Conservation (phyloP, 2,888 invertebrate genomes). For the Eledona agricola region DNA sequence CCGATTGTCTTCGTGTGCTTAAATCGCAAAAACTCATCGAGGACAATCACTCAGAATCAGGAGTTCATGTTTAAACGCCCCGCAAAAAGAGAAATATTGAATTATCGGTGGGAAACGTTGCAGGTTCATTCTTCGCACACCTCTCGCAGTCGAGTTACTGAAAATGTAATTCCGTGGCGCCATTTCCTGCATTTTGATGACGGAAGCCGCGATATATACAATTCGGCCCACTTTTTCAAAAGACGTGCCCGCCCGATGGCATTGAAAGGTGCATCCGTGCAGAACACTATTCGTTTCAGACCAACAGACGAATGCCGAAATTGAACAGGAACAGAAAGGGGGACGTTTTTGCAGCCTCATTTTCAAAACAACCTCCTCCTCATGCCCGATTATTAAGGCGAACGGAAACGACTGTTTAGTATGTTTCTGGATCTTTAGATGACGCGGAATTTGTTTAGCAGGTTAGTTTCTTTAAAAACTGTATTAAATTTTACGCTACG, state of each 20-base stretch:
- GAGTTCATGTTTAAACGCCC: slow-evolving; percentile 15
- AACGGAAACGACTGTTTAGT: too few relatives aligned
- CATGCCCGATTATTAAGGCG: too few relatives aligned
- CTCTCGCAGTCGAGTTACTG: slow-evolving; percentile 56
- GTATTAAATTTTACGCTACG: too few relatives aligned
- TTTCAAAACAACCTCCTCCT: too few relatives aligned
- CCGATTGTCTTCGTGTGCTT: slow-evolving; percentile 24
- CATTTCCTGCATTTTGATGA: slow-evolving; percentile 55
- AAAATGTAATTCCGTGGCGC: slow-evolving; percentile 56
- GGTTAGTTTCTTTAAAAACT: too few relatives aligned
- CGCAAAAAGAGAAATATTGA: slow-evolving; percentile 40
- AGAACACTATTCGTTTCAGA: slow-evolving; percentile 41
- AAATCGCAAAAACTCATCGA: slow-evolving; percentile 16
- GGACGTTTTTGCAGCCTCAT: slow-evolving; percentile 6
- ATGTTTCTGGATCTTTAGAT: too few relatives aligned
- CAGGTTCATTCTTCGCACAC: slow-evolving; percentile 54
- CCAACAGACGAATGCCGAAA: slow-evolving; percentile 19
- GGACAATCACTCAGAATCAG: slow-evolving; percentile 5
- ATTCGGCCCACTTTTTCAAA: slow-evolving; percentile 50
- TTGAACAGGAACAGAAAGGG: slow-evolving; percentile 29
- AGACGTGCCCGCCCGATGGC: slow-evolving; percentile 50
- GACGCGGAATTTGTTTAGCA: too few relatives aligned
- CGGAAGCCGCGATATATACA: slow-evolving; percentile 48
- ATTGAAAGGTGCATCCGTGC: slow-evolving; percentile 53
- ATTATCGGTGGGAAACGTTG: slow-evolving; percentile 43